phyloP scores from a whole-genome alignment of 2,797 vertebrate species.

The Danio albolineatus region DNA sequence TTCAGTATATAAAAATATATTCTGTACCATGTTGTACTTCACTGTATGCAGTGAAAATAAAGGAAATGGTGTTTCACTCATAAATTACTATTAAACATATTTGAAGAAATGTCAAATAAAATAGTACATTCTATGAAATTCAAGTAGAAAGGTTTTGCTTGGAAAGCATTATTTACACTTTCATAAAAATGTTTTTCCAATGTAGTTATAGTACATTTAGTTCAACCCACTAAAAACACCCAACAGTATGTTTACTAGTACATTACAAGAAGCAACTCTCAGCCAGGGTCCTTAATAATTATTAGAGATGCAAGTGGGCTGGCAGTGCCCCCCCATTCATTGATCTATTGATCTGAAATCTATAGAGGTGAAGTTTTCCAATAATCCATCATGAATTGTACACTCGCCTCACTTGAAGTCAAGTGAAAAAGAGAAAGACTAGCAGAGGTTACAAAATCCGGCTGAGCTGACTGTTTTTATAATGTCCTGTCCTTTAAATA shows the following conservation, averaged over 20 bases:
- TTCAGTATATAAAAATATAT: too few species aligned
- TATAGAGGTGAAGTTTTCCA: slow-evolving; percentile 60
- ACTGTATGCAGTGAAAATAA: too few species aligned
- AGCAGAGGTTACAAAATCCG: slow-evolving; percentile 33
- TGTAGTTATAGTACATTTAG: neutral
- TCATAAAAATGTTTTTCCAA: too few species aligned
- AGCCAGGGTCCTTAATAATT: slow-evolving; percentile 28
- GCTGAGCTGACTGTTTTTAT: slow-evolving; percentile 9
- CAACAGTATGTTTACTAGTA: slow-evolving; percentile 10
- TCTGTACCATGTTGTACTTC: too few species aligned
- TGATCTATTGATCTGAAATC: slow-evolving; percentile 66
- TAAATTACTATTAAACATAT: too few species aligned
- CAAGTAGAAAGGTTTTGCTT: neutral
- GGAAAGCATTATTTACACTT: neutral
- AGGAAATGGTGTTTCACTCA: too few species aligned
- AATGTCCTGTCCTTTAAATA: neutral
- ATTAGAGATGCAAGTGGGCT: slow-evolving; percentile 60
- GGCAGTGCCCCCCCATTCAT: slow-evolving; percentile 62
- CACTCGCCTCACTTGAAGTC: slow-evolving; percentile 57
- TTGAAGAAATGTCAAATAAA: too few species aligned
- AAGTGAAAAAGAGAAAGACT: slow-evolving; percentile 55
- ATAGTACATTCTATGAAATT: too few species aligned
- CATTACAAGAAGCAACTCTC: slow-evolving; percentile 19
- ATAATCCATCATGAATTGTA: slow-evolving; percentile 60
- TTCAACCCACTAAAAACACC: neutral